Evolutionary conservation across 2,888 invertebrate genomes (phyloP), one percentile per base, ranked within the genome.

Genomic region (Zeuzera pyrina): DNA sequence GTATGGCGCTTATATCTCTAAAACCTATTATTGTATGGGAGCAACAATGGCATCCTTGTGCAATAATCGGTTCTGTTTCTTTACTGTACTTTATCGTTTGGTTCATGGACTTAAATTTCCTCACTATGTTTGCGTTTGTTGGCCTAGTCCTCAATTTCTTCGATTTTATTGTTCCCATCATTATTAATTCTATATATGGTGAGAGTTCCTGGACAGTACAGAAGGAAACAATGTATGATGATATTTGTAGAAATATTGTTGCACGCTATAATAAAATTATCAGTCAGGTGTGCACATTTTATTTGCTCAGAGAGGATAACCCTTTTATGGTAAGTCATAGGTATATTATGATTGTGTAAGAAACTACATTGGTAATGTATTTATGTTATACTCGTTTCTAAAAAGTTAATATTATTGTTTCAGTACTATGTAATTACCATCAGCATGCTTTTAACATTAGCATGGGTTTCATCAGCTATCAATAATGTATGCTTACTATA

Each of bases 401-500:
- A 14, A 29, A 16, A 34, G 40, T n/a, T 23, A 14, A 34, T 24
- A 12, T n/a, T n/a, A 49, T 47, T 39, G 47, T 87, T 88, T 38
- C 85, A 94, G 94, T 94, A 92, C 64, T 91, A 93, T 53, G 71
- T 89, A 33, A 77, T 88, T 31, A 87, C 90, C 27, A 86, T 90
- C 42, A 57, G 84, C 34, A 68, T 84, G 40, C 77, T 95, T 41
- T 58, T 88, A 30, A 55, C 87, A 24, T 64, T 93, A 45, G 92
- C 93, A 30, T 95, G 94, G 92, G 77, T 96, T 57, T 93, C 96
- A 16, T 90, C 91, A 38, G 79, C 89, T 3, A 85, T 96, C 36
- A 92, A 95, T 74, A 96, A 96, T 68, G 78, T 94, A 33, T 86
- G 95, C 41, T 77, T 97, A 32, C 87, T 92, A 40, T 96, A 94